A percentile compares a stretch with the other conserved stretches of the same genome.
phyloP scores from a whole-genome alignment of 2,113 vertebrate species.

The Psittacula cyanocephala region DNA sequence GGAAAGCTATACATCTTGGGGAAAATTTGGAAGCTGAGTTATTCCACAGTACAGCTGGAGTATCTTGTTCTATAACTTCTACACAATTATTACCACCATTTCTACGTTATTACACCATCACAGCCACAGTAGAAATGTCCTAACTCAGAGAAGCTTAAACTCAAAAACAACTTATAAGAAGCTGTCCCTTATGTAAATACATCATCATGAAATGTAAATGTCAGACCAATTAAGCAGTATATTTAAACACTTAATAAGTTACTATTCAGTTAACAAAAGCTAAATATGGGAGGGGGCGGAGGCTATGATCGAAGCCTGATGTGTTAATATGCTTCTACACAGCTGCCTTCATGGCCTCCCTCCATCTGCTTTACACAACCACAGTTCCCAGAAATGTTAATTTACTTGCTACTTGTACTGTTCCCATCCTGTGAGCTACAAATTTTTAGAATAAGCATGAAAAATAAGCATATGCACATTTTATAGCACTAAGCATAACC shows the following conservation, averaged over 20 bases:
- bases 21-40: not conserved
- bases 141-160: not conserved
- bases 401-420: not conserved
- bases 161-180: not conserved
- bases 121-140: not conserved
- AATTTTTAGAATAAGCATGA: not conserved
- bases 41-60: not conserved
- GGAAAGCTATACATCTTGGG: not conserved
- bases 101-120: not conserved
- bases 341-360: not conserved
- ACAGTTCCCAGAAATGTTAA: not conserved
- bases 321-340: not conserved
- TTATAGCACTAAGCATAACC: not conserved
- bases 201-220: not conserved
- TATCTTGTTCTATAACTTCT: not conserved
- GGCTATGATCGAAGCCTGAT: not conserved
- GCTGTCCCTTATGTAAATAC: not conserved
- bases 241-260: not conserved
- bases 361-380: not conserved
- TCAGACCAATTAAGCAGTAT: not conserved
- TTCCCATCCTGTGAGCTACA: not conserved
- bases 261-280: not conserved
- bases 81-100: not conserved
- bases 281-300: accelerated
- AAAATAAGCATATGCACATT: not conserved